phyloP scores from a whole-genome alignment of 2,797 vertebrate genomes.

The Tokudaia muenninki region DNA sequence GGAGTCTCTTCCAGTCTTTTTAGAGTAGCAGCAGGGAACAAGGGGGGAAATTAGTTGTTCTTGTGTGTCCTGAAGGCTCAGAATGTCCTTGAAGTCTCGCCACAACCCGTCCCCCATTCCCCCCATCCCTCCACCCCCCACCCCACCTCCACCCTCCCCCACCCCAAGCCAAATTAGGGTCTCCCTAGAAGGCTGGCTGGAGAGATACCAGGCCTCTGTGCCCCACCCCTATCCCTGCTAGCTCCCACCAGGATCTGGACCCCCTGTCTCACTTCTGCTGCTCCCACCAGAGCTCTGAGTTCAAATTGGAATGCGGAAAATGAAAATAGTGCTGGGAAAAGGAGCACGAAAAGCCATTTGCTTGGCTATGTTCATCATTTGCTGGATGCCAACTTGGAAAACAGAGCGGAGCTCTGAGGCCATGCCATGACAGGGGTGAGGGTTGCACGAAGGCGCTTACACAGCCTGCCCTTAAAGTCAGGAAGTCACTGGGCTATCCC shows the following conservation, averaged over 20 bases:
- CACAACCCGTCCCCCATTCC: neutral
- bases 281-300: neutral
- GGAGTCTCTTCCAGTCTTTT: neutral
- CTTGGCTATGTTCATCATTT: slow-evolving; percentile 57
- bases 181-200: neutral
- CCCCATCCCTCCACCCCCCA: no score
- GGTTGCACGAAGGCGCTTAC: neutral
- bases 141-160: neutral
- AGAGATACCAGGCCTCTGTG: neutral
- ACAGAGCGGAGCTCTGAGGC: slow-evolving; percentile 14
- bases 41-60: neutral
- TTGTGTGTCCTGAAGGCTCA: neutral
- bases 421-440: neutral
- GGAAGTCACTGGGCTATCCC: neutral
- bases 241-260: neutral
- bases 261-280: neutral
- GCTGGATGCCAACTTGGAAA: slow-evolving; percentile 71
- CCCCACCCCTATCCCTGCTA: no score
- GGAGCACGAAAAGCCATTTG: neutral
- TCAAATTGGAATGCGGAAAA: slow-evolving; percentile 39
- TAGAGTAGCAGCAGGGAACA: no score
- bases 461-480: neutral
- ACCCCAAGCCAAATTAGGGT: neutral
- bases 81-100: neutral
- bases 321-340: neutral